Evolutionary conservation across 2,888 invertebrate genomes (phyloP).

Genomic region (Pterostichus niger): DNA sequence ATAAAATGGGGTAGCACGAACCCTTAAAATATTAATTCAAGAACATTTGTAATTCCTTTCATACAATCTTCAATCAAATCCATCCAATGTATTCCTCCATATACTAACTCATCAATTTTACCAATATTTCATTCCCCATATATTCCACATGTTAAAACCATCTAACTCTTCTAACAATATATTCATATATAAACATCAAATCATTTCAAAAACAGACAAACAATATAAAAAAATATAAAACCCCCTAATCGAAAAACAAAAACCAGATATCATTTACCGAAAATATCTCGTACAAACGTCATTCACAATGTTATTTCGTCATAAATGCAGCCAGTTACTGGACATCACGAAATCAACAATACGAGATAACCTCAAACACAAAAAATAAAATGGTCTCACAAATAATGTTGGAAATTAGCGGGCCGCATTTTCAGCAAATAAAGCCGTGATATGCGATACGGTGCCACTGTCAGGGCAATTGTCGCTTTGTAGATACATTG

Average conservation of each 20-base stretch:
- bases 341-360: constrained; percentile 3
- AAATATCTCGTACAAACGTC: background rate
- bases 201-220: background rate
- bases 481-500: background rate
- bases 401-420: constrained; percentile 31
- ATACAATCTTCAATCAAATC: too few species aligned
- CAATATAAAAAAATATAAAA: constrained; percentile 14
- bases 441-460: constrained; percentile 22
- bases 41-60: too few species aligned
- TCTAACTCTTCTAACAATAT: too few species aligned
- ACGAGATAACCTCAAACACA: constrained; percentile 22
- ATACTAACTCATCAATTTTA: too few species aligned
- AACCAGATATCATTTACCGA: background rate
- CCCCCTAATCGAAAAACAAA: constrained; percentile 10
- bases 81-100: too few species aligned
- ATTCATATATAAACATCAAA: background rate
- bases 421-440: constrained; percentile 17
- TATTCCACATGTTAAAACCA: too few species aligned
- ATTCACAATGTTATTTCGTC: constrained; percentile 30
- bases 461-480: constrained; percentile 7
- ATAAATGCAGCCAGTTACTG: constrained; percentile 6
- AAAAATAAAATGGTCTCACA: constrained; percentile 7
- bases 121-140: too few species aligned
- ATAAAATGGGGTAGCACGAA: too few species aligned
- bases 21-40: too few species aligned